Evolutionary conservation across 2,113 vertebrate species (phyloP).

Genomic region (Limnothrissa miodon): DNA sequence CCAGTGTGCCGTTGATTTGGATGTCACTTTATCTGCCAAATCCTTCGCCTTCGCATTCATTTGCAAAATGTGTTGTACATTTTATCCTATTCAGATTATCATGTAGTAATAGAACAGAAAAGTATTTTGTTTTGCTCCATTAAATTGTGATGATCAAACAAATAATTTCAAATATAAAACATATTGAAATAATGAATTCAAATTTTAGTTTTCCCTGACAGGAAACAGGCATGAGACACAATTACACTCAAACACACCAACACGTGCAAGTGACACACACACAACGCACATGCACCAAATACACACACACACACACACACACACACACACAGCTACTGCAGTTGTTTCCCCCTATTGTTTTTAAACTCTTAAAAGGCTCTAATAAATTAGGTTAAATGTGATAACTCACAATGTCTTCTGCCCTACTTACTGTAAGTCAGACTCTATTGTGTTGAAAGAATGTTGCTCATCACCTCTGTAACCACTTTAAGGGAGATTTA

Average conservation of each 20-base stretch:
- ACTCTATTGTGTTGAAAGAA: slow-evolving; percentile 11
- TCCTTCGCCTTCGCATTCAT: background rate
- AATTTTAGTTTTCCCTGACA: background rate
- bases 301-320: slow-evolving; percentile 19
- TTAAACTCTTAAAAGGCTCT: slow-evolving; percentile 23
- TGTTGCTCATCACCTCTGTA: background rate
- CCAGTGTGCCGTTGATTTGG: background rate
- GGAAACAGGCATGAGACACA: background rate
- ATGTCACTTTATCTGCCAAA: slow-evolving; percentile 13
- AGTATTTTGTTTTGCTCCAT: background rate
- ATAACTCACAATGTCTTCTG: slow-evolving; percentile 35
- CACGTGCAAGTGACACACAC: background rate
- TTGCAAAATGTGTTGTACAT: background rate
- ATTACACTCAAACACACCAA: background rate
- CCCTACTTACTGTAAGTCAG: slow-evolving; percentile 18
- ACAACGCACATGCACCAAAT: background rate
- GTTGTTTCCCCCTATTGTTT: slow-evolving; percentile 70
- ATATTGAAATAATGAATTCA: background rate
- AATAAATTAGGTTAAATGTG: slow-evolving; percentile 47
- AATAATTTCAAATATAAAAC: background rate
- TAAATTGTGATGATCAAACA: background rate
- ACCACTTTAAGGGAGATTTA: background rate
- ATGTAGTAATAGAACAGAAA: background rate
- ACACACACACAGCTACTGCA: slow-evolving; percentile 39
- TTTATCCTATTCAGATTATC: background rate